phyloP scores from a whole-genome alignment of 2,888 invertebrate species.

The Augiades crinisus region DNA sequence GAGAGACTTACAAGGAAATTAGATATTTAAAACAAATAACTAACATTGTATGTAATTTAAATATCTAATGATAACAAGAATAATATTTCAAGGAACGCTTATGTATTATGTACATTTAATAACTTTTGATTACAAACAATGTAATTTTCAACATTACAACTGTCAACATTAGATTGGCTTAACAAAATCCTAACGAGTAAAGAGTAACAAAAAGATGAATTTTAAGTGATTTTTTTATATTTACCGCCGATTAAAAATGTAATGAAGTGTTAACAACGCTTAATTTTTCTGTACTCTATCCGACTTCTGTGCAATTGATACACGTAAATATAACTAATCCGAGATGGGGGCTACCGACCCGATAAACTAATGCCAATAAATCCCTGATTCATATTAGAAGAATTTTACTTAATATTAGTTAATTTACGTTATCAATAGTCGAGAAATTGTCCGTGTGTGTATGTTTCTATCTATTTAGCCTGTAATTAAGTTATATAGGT shows the following conservation, averaged over 20 bases:
- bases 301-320: background rate
- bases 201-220: background rate
- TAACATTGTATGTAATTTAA: too few species aligned
- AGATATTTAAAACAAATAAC: too few species aligned
- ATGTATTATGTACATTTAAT: background rate
- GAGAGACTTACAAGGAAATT: too few species aligned
- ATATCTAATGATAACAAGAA: too few species aligned
- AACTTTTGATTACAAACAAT: too few species aligned
- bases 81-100: too few species aligned
- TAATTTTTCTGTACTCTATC: background rate
- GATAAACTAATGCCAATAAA: too few species aligned
- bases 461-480: background rate
- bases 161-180: background rate
- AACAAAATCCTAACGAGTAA: background rate
- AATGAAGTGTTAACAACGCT: background rate
- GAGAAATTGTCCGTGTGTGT: background rate
- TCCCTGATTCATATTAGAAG: too few species aligned
- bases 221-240: background rate
- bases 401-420: too few species aligned
- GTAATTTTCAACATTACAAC: too few species aligned
- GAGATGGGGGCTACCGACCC: too few species aligned
- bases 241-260: background rate
- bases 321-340: background rate
- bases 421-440: background rate
- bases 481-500: constrained; percentile 1